Conservation (phyloP, 2,888 invertebrate species). For the Thymelicus acteon region DNA sequence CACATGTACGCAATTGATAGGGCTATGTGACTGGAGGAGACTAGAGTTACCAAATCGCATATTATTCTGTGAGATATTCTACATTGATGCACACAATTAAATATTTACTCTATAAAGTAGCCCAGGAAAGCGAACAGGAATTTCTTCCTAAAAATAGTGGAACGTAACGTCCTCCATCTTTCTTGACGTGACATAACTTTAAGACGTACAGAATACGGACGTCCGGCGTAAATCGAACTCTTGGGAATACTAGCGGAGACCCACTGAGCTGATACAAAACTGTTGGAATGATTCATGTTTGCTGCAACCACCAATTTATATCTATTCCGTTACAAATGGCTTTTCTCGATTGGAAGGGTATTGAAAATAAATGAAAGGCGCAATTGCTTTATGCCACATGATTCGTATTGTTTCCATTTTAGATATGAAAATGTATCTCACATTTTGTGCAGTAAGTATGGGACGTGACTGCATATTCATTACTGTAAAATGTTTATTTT, state of each 20-base stretch:
- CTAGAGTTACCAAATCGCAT: slow-evolving; percentile 23
- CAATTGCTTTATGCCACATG: slow-evolving; percentile 54
- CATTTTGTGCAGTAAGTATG: background rate
- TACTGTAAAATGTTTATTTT: background rate
- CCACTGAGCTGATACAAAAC: slow-evolving; percentile 55
- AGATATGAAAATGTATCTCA: slow-evolving; percentile 21
- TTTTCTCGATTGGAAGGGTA: slow-evolving; percentile 69
- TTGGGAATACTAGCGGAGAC: slow-evolving; percentile 49
- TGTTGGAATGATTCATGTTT: slow-evolving; percentile 68
- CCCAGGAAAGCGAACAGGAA: background rate
- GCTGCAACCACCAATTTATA: slow-evolving; percentile 76
- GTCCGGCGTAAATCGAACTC: slow-evolving; percentile 34
- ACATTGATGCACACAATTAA: no score
- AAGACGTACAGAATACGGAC: slow-evolving; percentile 20
- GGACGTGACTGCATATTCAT: background rate
- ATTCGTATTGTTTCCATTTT: slow-evolving; percentile 48
- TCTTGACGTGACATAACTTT: slow-evolving; percentile 17
- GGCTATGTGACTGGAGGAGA: slow-evolving; percentile 53
- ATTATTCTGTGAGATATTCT: background rate
- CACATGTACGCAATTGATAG: slow-evolving; percentile 80
- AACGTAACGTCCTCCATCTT: slow-evolving; percentile 3
- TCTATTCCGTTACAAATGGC: slow-evolving; percentile 76
- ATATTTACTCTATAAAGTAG: background rate
- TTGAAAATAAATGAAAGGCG: slow-evolving; percentile 73
- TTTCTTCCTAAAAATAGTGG: background rate